Conservation (phyloP, 2,888 invertebrate genomes). For the Drosophila nigricruria region DNA sequence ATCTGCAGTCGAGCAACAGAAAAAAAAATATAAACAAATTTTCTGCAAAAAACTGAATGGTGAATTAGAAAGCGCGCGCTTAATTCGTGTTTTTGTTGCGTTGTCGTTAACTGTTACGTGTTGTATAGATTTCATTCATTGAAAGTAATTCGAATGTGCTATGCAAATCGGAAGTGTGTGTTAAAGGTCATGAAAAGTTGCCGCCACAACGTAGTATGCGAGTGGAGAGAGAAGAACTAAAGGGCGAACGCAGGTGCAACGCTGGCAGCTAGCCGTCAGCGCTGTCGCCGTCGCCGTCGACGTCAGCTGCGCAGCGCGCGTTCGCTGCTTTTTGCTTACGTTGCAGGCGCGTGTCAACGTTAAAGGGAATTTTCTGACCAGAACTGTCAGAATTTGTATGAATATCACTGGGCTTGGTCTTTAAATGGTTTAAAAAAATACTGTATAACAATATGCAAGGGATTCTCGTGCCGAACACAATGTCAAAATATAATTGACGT, state of each 20-base stretch:
- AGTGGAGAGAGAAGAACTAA: background rate
- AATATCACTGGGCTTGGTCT: constrained; percentile 11
- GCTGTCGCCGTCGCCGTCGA: background rate
- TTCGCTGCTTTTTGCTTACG: constrained; percentile 28
- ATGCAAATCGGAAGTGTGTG: constrained; percentile 18
- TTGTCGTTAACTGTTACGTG: constrained; percentile 12
- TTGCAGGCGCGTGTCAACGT: constrained; percentile 51
- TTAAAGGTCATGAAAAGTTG: constrained; percentile 14
- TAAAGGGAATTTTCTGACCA: constrained; percentile 3
- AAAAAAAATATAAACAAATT: constrained; percentile 1
- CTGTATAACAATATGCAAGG: constrained; percentile 21
- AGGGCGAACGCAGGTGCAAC: constrained; percentile 47
- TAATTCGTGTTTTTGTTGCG: background rate
- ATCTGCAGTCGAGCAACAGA: background rate
- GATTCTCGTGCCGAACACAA: constrained; percentile 28
- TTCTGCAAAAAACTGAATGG: constrained; percentile 7
- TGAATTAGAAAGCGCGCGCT: constrained; percentile 48
- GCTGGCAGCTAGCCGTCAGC: constrained; percentile 30
- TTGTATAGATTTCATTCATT: constrained; percentile 54
- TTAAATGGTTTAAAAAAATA: constrained; percentile 37
- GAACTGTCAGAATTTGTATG: constrained; percentile 11
- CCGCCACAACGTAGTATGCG: background rate
- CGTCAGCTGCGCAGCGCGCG: constrained; percentile 9
- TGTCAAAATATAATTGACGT: constrained; percentile 39
- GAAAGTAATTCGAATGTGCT: constrained; percentile 2